Percentiles rank a stretch among this genome's conserved stretches.
Conservation (phyloP, 2,888 invertebrate species). For the Drosophila macrospina region DNA sequence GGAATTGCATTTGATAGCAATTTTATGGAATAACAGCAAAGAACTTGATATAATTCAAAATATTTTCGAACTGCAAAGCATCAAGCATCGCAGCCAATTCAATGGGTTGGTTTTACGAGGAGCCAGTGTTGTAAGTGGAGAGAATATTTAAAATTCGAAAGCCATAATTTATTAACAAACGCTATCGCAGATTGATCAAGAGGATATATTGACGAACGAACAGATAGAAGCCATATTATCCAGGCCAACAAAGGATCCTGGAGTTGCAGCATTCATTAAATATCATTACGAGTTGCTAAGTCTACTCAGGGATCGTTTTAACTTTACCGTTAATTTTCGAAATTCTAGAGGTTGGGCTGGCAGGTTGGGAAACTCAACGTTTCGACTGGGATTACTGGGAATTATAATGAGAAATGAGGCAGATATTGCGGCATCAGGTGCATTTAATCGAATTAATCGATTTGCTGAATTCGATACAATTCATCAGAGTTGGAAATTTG, state of each 20-base stretch:
- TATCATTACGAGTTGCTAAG: constrained; percentile 78
- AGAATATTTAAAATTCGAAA: no score
- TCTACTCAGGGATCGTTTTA: constrained; percentile 77
- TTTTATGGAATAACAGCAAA: constrained; percentile 21
- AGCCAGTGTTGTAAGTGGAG: constrained; percentile 78
- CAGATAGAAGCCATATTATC: constrained; percentile 74
- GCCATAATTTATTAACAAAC: not conserved
- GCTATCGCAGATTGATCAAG: constrained; percentile 77
- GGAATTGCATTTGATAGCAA: constrained; percentile 64
- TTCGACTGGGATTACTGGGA: constrained; percentile 82
- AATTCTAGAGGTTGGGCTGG: constrained; percentile 84
- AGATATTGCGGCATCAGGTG: constrained; percentile 83
- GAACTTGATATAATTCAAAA: constrained; percentile 41
- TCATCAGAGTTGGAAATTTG: constrained; percentile 84
- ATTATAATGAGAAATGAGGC: constrained; percentile 82
- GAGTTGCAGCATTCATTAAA: constrained; percentile 82
- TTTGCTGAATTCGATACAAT: constrained; percentile 83
- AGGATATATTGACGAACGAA: constrained; percentile 74
- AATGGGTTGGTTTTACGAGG: constrained; percentile 77
- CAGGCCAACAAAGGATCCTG: constrained; percentile 67
- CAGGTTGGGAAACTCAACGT: constrained; percentile 76
- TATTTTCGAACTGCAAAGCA: constrained; percentile 74
- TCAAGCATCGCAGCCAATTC: constrained; percentile 72
- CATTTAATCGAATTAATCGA: constrained; percentile 82
- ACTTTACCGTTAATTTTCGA: constrained; percentile 82